Conservation (phyloP, 2,888 invertebrate genomes). For the Lochmaea crataegi region DNA sequence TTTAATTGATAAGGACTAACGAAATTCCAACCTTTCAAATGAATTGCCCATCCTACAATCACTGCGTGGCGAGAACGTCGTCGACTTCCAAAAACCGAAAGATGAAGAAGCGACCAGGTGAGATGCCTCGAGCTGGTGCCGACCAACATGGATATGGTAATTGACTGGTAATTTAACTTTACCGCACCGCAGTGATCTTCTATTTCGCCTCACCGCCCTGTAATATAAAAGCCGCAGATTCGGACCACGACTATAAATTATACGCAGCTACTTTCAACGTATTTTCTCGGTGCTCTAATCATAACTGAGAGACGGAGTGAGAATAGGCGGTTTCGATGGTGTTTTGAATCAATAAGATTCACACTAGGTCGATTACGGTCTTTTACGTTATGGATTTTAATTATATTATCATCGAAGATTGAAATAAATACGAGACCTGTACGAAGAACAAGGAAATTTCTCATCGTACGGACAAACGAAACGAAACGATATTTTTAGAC, state of each 20-base stretch:
- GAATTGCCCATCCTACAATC: conserved; percentile 2
- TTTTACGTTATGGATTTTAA: conserved; percentile 9
- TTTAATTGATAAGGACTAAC: neutral
- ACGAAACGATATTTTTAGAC: no score
- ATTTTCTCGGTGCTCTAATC: conserved; percentile 28
- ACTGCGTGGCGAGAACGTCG: neutral
- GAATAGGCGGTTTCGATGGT: conserved; percentile 29
- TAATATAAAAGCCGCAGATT: conserved; percentile 61
- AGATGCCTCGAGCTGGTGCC: conserved; percentile 47
- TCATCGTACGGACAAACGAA: no score
- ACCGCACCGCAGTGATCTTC: conserved; percentile 28
- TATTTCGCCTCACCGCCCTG: conserved; percentile 60
- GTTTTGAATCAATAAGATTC: conserved; percentile 26
- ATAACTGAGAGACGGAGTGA: conserved; percentile 30
- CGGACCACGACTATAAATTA: conserved; percentile 43
- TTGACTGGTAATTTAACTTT: conserved; percentile 61
- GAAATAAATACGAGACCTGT: neutral
- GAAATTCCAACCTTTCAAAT: neutral
- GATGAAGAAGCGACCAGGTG: conserved; percentile 48
- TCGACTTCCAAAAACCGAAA: conserved; percentile 20
- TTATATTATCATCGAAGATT: conserved; percentile 1
- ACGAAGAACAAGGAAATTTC: no score
- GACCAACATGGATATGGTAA: conserved; percentile 58
- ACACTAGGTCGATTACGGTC: conserved; percentile 25
- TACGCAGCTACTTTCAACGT: conserved; percentile 39